phyloP scores from a whole-genome alignment of 2,888 invertebrate genomes.

The Altica lythri region DNA sequence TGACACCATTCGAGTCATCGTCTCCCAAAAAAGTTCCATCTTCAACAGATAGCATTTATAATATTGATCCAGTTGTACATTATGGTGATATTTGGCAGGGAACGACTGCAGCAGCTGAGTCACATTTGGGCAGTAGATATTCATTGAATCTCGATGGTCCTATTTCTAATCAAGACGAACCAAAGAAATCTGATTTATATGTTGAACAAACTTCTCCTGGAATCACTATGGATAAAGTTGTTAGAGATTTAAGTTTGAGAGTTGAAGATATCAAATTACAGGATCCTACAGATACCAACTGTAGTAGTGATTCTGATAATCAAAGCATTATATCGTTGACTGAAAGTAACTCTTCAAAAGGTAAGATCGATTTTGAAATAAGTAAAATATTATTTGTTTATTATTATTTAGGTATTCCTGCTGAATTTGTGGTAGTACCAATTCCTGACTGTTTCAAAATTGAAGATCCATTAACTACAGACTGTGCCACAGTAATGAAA shows the following conservation, averaged over 20 bases:
- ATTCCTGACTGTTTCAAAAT: slow-evolving; percentile 41
- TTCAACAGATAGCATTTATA: slow-evolving; percentile 12
- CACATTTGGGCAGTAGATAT: background rate
- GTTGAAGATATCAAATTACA: slow-evolving; percentile 32
- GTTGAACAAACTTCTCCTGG: slow-evolving; percentile 12
- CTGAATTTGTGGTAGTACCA: slow-evolving; percentile 50
- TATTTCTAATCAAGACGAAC: background rate
- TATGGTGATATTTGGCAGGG: slow-evolving; percentile 24
- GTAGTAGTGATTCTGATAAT: slow-evolving; percentile 51
- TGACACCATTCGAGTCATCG: background rate
- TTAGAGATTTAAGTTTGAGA: slow-evolving; percentile 25
- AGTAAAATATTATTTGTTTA: background rate
- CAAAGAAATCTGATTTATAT: background rate
- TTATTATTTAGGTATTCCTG: slow-evolving; percentile 39
- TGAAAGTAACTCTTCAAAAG: slow-evolving; percentile 42
- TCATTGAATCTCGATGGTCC: slow-evolving; percentile 16
- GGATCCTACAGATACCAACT: slow-evolving; percentile 36
- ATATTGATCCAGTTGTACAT: slow-evolving; percentile 11
- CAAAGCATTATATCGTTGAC: slow-evolving; percentile 48
- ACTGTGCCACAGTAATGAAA: background rate
- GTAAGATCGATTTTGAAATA: too few relatives aligned
- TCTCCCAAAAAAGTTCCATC: background rate
- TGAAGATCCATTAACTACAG: background rate
- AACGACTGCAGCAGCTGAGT: background rate
- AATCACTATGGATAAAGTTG: slow-evolving; percentile 19